These are phyloP conservation scores for Ailuropoda melanoleuca DNA, from an alignment of 2,113 vertebrate genomes.

Conservation along the genomic window DNA sequence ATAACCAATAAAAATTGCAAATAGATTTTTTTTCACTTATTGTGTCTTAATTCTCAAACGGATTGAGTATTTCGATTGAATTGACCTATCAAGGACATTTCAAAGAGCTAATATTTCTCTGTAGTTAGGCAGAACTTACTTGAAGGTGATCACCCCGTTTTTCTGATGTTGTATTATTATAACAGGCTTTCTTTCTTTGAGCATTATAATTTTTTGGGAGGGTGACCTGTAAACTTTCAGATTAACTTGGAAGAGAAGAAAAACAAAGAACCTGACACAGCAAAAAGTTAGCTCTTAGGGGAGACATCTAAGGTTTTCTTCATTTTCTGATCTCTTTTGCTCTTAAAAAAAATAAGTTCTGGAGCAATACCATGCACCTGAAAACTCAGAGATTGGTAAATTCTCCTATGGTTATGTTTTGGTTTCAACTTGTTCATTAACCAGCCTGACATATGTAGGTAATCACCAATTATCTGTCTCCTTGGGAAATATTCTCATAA, in stretches of 20 bases:
- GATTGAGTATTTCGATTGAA: background rate
- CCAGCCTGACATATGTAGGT: background rate
- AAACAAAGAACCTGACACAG: background rate
- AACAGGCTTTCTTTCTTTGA: background rate
- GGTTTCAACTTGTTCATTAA: background rate
- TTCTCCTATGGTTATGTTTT: background rate
- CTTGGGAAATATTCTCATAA: background rate
- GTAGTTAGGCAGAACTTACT: background rate
- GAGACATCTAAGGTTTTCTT: background rate
- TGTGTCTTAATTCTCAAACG: background rate
- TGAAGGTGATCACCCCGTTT: background rate
- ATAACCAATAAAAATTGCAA: background rate
- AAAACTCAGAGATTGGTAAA: background rate
- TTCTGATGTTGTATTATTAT: background rate
- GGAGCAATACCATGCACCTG: background rate
- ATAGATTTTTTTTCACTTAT: background rate
- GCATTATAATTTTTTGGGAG: background rate
- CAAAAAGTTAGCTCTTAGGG: background rate
- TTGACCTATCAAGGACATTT: background rate
- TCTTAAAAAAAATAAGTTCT: background rate
- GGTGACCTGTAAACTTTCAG: background rate
- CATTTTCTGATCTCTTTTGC: background rate
- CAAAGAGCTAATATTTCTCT: background rate
- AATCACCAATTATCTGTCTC: background rate
- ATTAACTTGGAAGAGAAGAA: background rate